Conservation (phyloP, 2,888 invertebrate species). For the Ormyrus nitidulus region DNA sequence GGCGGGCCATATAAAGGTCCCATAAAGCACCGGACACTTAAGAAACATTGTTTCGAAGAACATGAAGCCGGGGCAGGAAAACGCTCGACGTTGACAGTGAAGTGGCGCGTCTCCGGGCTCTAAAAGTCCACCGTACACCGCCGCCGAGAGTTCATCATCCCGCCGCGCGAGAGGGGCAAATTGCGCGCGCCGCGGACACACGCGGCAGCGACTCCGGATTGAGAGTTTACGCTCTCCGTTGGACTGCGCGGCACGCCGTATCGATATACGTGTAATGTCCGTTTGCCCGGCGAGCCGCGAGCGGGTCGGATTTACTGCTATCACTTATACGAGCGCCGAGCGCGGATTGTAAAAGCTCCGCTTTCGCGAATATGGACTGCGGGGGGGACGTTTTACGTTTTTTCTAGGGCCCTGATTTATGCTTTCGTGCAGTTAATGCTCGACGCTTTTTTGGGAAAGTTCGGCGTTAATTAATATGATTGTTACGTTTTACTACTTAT, state of each 20-base stretch:
- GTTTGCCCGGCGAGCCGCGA: no score
- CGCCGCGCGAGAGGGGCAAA: conserved; percentile 3
- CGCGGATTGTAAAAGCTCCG: neutral
- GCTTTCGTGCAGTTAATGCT: no score
- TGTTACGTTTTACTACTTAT: no score
- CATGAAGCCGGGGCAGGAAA: conserved; percentile 7
- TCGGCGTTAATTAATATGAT: no score
- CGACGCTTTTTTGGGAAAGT: no score
- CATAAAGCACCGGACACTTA: conserved; percentile 30
- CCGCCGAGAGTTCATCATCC: conserved; percentile 27
- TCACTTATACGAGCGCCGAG: conserved; percentile 1
- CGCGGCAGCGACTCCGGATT: conserved; percentile 3
- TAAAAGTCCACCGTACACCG: conserved; percentile 8
- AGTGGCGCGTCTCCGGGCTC: neutral
- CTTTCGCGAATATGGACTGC: neutral
- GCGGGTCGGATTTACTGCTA: neutral
- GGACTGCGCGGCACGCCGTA: neutral
- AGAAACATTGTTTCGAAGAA: conserved; percentile 50
- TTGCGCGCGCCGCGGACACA: conserved; percentile 22
- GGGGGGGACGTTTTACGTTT: neutral
- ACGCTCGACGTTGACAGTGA: conserved; percentile 42
- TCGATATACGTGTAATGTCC: neutral
- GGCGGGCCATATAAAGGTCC: conserved; percentile 21
- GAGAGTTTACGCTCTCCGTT: conserved; percentile 28
- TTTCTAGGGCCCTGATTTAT: no score